Evolutionary conservation across 2,888 invertebrate genomes (phyloP).

Genomic region (Exocentrus adspersus): DNA sequence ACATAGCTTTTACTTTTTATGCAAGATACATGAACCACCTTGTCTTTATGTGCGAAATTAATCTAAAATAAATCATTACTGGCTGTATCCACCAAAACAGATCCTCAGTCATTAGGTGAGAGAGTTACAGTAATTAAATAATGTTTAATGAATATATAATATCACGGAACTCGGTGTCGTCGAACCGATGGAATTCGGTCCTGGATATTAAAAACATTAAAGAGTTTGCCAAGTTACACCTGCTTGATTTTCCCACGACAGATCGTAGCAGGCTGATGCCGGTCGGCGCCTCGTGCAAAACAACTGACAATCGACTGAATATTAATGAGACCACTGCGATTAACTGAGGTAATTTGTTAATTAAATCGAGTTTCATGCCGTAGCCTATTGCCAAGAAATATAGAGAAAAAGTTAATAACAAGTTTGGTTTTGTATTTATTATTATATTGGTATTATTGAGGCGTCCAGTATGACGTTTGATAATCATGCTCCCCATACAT

Average conservation of each 20-base stretch:
- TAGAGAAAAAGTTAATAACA: conserved; percentile 25
- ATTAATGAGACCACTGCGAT: conserved; percentile 55
- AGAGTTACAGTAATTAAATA: too few species aligned
- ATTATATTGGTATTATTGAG: not conserved
- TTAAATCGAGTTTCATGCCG: conserved; percentile 51
- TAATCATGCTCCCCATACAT: too few species aligned
- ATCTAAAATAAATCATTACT: too few species aligned
- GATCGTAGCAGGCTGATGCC: conserved; percentile 36
- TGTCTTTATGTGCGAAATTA: too few species aligned
- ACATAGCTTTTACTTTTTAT: too few species aligned
- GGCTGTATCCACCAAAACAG: too few species aligned
- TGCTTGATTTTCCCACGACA: conserved; percentile 61
- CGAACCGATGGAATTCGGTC: conserved; percentile 1
- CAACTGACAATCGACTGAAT: conserved; percentile 53
- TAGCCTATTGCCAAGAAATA: conserved; percentile 21
- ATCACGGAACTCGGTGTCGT: too few species aligned
- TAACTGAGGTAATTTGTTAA: conserved; percentile 56
- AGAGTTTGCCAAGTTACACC: conserved; percentile 50
- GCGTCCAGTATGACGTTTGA: too few species aligned
- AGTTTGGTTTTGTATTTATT: conserved; percentile 24
- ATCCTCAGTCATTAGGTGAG: not conserved
- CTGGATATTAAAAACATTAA: conserved; percentile 36
- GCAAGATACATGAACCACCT: too few species aligned
- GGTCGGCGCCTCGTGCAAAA: conserved; percentile 52
- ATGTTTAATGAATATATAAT: too few species aligned